A percentile compares a stretch with the other conserved stretches of the same genome.
Conservation (phyloP, 2,797 vertebrate species). For the Malurus splendens region DNA sequence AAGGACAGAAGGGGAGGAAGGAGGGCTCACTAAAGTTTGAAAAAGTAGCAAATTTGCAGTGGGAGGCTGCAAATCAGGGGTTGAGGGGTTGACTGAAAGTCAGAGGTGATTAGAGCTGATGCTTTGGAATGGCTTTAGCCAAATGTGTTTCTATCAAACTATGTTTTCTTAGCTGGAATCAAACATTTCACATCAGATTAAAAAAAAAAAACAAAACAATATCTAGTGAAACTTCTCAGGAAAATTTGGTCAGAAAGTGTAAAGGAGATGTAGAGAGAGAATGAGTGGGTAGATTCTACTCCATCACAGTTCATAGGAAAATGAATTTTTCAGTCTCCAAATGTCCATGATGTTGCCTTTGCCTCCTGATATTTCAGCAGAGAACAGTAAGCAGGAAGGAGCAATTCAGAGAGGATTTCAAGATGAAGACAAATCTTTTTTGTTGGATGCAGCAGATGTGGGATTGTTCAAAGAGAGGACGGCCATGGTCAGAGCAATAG, state of each 20-base stretch:
- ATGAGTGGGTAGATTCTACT: neutral
- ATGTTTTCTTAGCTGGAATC: slow-evolving; percentile 35
- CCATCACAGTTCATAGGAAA: neutral
- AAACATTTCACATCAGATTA: neutral
- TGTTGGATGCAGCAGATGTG: neutral
- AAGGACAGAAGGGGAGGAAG: neutral
- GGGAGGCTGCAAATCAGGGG: neutral
- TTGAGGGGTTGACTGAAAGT: neutral
- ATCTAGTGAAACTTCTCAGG: neutral
- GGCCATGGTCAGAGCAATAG: neutral
- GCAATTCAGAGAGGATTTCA: neutral
- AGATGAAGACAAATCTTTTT: neutral
- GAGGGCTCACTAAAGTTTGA: neutral
- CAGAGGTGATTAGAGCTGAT: neutral
- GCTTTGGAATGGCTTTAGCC: slow-evolving; percentile 1
- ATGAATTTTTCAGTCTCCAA: neutral
- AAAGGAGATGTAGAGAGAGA: neutral
- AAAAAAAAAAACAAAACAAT: neutral
- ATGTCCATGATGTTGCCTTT: neutral
- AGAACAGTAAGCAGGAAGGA: neutral
- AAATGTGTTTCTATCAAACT: neutral
- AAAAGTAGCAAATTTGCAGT: neutral
- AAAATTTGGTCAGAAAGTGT: neutral
- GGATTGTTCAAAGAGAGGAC: neutral
- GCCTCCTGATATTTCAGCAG: neutral